These are phyloP conservation scores for Dendroctonus valens DNA, from an alignment of 1,140 invertebrate genomes.

Conservation along the genomic window DNA sequence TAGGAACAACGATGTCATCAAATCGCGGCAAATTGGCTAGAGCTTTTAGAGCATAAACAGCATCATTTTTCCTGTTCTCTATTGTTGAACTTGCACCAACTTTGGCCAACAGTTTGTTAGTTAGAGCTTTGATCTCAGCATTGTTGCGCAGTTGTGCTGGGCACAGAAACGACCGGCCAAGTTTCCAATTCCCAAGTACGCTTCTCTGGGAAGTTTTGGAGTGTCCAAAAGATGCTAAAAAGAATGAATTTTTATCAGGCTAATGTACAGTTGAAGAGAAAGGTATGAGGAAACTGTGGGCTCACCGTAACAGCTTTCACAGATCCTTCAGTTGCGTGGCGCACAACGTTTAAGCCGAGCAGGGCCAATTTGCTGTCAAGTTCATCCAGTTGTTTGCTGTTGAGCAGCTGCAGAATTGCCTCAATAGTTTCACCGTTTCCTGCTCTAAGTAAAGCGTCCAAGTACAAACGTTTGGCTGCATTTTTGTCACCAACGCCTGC, in stretches of 20 bases:
- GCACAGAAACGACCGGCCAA: constrained; percentile 67
- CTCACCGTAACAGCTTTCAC: constrained; percentile 65
- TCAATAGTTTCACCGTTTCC: constrained; percentile 74
- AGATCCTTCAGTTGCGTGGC: constrained; percentile 70
- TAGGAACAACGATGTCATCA: constrained; percentile 60
- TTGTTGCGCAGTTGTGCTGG: constrained; percentile 62
- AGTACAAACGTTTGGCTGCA: constrained; percentile 59
- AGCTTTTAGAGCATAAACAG: constrained; percentile 76
- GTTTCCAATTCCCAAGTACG: constrained; percentile 70
- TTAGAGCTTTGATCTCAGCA: constrained; percentile 59
- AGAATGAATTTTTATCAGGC: not conserved
- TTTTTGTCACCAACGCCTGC: constrained; percentile 51
- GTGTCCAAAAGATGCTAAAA: constrained; percentile 52
- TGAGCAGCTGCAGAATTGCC: constrained; percentile 69
- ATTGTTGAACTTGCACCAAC: constrained; percentile 62
- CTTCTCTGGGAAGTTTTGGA: constrained; percentile 59
- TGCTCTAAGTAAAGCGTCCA: constrained; percentile 74
- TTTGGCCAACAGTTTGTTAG: constrained; percentile 64
- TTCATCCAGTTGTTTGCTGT: constrained; percentile 63
- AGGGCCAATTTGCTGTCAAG: constrained; percentile 64
- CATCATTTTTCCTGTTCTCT: constrained; percentile 67
- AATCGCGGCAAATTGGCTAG: constrained; percentile 76
- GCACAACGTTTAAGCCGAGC: constrained; percentile 66
- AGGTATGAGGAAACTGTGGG: not conserved
- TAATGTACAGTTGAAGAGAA: not conserved